Evolutionary conservation across 2,797 vertebrate species (phyloP).

Genomic region (Syngnathus acus): DNA sequence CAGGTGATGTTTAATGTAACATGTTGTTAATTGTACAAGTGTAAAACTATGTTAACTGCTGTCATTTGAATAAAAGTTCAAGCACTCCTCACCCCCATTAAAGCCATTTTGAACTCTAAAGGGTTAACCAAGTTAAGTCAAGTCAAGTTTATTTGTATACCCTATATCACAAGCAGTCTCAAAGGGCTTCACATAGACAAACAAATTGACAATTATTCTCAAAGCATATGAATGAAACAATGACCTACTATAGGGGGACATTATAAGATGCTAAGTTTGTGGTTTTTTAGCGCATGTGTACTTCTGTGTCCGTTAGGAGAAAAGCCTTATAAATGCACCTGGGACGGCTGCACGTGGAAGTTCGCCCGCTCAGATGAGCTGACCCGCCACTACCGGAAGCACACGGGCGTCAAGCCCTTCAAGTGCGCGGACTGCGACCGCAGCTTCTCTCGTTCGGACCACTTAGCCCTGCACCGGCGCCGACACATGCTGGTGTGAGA

Average conservation of each 20-base stretch:
- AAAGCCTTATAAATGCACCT: constrained; percentile 99
- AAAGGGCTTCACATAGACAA: too few species aligned
- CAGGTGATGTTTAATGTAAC: too few species aligned
- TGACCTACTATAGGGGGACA: not conserved
- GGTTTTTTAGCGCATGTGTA: not conserved
- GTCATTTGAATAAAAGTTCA: too few species aligned
- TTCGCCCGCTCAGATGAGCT: constrained; percentile 98
- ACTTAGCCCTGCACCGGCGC: constrained; percentile 95
- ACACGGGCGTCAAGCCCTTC: constrained; percentile 99
- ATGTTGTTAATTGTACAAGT: too few species aligned
- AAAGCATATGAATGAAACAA: too few species aligned
- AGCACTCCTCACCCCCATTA: too few species aligned
- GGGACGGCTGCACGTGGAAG: constrained; percentile 99
- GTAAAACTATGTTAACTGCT: too few species aligned
- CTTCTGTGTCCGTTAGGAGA: constrained; percentile 72
- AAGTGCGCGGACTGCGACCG: constrained; percentile 99
- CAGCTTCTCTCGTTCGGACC: constrained; percentile 98
- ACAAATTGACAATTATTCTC: too few species aligned
- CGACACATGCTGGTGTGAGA: constrained; percentile 97
- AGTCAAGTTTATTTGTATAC: too few species aligned
- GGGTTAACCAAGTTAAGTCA: too few species aligned
- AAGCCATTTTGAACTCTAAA: too few species aligned
- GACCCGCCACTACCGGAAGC: constrained; percentile 98
- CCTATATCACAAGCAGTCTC: too few species aligned
- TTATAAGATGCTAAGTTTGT: not conserved